Evolutionary conservation across 2,797 vertebrate species (phyloP), one percentile per base, ranked within the genome.

Genomic region (Pelobates cultripes): DNA sequence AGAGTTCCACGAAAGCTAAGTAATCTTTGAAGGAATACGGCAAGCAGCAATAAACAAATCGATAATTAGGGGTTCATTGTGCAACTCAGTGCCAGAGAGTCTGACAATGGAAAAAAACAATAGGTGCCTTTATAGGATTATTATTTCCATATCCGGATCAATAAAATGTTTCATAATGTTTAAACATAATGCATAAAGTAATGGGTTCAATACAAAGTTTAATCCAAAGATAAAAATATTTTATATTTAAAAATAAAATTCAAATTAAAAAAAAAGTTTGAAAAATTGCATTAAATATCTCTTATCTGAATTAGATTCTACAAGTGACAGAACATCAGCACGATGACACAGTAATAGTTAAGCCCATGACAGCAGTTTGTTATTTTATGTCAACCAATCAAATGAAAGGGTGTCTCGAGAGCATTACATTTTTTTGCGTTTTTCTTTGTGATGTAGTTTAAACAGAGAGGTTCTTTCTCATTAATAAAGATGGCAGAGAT

Each of bases 311-410:
- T 45, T 42, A 28, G 67, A 87, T 83, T 78, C 67, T 57, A 15
- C 78, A 70, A 28, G 81, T 64, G 85, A 88, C 78, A 86, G 60
- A 83, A 75, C 17, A 45, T 12, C 2, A 75, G 72, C 5, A 73
- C 28, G 28, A 28, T 28, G 28, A 74, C 45, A 42, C 63, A 78
- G 69, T 69, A 81, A 42, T 28, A 60, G 64, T 78, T 60, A 71
- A 73, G 64, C 72, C 14, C 10, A 61, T 75, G 80, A 82, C 76
- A 61, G 80, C 72, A 72, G 51, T 74, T 75, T 85, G 78, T 80
- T 79, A 85, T 86, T 80, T 73, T 44, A 74, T 82, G 85, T 83
- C 70, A 70, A 73, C 67, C 76, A 43, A 82, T 45, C 76, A 81
- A 86, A 81, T 80, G 68, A 83, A 82, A 77, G 28, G 45, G 76